A percentile compares a stretch with the other conserved stretches of the same genome.
Conservation (phyloP, 2,888 invertebrate species). For the Anthoptus insignis region DNA sequence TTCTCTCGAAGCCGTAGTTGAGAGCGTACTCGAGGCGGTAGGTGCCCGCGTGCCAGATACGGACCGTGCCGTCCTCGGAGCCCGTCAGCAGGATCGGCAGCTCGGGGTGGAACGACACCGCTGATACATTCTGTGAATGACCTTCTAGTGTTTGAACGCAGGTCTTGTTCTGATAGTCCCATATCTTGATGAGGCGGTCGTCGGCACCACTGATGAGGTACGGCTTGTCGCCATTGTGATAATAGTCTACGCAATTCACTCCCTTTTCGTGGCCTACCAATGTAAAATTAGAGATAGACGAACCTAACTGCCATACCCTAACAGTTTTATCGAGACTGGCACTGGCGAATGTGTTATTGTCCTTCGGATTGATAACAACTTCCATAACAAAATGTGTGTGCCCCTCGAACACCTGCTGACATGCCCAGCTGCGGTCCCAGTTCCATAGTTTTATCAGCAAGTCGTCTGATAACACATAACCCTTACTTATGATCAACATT, state of each 20-base stretch:
- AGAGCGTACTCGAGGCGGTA: slow-evolving; percentile 98
- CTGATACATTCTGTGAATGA: slow-evolving; percentile 98
- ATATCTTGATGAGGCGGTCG: slow-evolving; percentile 98
- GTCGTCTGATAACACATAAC: slow-evolving; percentile 96
- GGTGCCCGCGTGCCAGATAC: slow-evolving; percentile 99
- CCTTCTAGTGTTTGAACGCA: slow-evolving; percentile 99
- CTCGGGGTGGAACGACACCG: slow-evolving; percentile 99
- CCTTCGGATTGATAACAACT: slow-evolving; percentile 99
- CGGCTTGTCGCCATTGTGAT: slow-evolving; percentile 99
- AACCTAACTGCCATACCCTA: slow-evolving; percentile 99
- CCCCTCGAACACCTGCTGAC: slow-evolving; percentile 99
- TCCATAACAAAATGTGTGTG: slow-evolving; percentile 99
- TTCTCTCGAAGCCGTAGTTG: slow-evolving; percentile 99
- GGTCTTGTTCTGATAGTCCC: slow-evolving; percentile 99
- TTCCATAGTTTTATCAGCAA: slow-evolving; percentile 99
- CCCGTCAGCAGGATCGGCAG: slow-evolving; percentile 98
- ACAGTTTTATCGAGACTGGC: slow-evolving; percentile 99
- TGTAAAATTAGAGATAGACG: slow-evolving; percentile 99
- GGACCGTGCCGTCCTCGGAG: slow-evolving; percentile 98
- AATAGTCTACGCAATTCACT: slow-evolving; percentile 99
- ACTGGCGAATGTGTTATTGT: slow-evolving; percentile 99
- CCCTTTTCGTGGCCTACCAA: slow-evolving; percentile 99
- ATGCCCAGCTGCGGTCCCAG: slow-evolving; percentile 99
- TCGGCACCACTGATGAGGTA: slow-evolving; percentile 99
- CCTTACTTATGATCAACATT: no score